Evolutionary conservation across 1,140 invertebrate species (phyloP), one percentile per base, ranked within the genome.

Genomic region (Hyles euphorbiae): DNA sequence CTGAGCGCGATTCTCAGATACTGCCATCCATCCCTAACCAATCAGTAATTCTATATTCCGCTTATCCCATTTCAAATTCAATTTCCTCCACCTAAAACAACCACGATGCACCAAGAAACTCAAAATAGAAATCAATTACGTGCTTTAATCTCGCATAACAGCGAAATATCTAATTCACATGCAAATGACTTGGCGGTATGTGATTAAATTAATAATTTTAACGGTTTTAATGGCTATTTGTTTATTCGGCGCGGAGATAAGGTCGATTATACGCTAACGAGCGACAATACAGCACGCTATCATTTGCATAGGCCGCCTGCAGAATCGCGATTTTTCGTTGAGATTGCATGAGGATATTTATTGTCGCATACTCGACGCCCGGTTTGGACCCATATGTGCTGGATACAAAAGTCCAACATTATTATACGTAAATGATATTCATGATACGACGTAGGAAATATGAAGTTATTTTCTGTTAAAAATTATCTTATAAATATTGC

Each of bases 121-220:
- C 36, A 40, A 40, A 40, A 40, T 40, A 40, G 36, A 40, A 40
- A 40, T 40, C 36, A 40, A 40, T 40, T 40, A 48, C 11, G 3
- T 3, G 11, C 3, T 12, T 48, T 12, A 48, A 48, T 11, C 11
- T 48, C 47, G n/a, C 5, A n/a, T 12, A 6, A 3, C 3, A 10
- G 6, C 11, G 22, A 5, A 40, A 5, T 44, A 44, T 44, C 40
- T 54, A 45, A 54, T 54, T 54, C 40, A 56, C 58, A 82, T 78
- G 76, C 71, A 78, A 82, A 82, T 78, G 67, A 70, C 61, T 22
- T 22, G 22, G 22, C 56, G 58, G 52, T 48, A 65, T 69, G 69
- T 63, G 67, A 76, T 80, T 70, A 79, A 76, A 86, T 75, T 83
- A 75, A 82, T 81, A 83, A 86, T 76, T 82, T 81, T 81, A 78